Evolutionary conservation across 1,140 invertebrate genomes (phyloP).

Genomic region (Magallana angulata): DNA sequence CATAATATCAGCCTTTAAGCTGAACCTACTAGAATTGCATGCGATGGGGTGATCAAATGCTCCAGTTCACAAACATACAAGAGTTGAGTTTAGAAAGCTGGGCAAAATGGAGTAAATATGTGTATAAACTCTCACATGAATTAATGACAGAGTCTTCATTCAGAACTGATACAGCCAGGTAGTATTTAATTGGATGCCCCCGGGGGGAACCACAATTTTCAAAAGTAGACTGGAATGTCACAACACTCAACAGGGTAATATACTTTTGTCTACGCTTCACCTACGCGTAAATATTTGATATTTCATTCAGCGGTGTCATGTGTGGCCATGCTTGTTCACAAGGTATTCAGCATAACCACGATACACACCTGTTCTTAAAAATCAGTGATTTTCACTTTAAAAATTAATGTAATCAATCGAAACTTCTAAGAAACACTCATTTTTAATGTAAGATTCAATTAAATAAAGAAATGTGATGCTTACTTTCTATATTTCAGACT

Average conservation of each 20-base stretch:
- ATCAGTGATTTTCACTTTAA: not conserved
- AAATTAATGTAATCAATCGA: not conserved
- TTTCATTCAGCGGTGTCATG: constrained; percentile 26
- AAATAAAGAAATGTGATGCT: not conserved
- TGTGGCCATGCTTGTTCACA: constrained; percentile 8
- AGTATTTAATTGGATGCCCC: constrained; percentile 5
- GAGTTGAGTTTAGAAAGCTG: not conserved
- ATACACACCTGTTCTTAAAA: constrained; percentile 1
- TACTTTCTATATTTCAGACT: not conserved
- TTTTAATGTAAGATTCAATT: not conserved
- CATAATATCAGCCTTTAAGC: constrained; percentile 28
- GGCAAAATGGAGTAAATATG: constrained; percentile 11
- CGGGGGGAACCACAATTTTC: not conserved
- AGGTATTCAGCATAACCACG: not conserved
- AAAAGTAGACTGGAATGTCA: constrained; percentile 23
- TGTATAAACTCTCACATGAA: constrained; percentile 25
- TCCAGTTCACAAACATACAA: constrained; percentile 15
- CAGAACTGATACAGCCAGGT: not conserved
- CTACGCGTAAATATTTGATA: constrained; percentile 32
- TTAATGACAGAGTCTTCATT: not conserved
- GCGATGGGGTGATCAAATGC: constrained; percentile 4
- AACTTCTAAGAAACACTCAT: not conserved
- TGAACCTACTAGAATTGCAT: constrained; percentile 13
- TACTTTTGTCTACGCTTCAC: constrained; percentile 23
- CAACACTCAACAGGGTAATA: constrained; percentile 6